phyloP scores from a whole-genome alignment of 1,140 invertebrate species.

The Parapsyche elsis region DNA sequence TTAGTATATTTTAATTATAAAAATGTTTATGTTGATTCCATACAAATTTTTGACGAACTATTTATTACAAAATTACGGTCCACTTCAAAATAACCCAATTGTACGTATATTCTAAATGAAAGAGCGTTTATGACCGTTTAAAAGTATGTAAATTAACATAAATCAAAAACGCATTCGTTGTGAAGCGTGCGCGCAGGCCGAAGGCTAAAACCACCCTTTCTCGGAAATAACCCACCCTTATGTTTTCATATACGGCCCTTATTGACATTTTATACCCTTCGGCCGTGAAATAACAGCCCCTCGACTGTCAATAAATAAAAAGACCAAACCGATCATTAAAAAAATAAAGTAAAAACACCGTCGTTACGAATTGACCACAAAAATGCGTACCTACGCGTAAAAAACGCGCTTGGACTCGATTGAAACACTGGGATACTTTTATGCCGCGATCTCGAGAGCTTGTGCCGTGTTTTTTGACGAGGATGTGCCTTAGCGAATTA shows the following conservation, averaged over 20 bases:
- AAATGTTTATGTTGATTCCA: too few species aligned
- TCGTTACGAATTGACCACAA: not conserved
- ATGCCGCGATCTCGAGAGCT: too few species aligned
- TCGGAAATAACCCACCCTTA: constrained; percentile 50
- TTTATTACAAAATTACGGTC: constrained; percentile 7
- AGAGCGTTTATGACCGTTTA: constrained; percentile 13
- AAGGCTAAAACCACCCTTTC: constrained; percentile 46
- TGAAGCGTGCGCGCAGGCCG: constrained; percentile 11
- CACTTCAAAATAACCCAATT: not conserved
- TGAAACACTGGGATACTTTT: too few species aligned
- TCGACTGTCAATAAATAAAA: constrained; percentile 55
- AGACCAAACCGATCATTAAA: constrained; percentile 17
- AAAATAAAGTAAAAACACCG: not conserved
- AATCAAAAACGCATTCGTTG: not conserved
- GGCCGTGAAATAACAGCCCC: constrained; percentile 49
- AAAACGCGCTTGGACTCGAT: too few species aligned
- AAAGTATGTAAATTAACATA: constrained; percentile 24
- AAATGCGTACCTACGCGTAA: constrained; percentile 13
- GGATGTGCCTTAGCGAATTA: not conserved
- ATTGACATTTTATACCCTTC: constrained; percentile 53
- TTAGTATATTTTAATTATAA: too few species aligned
- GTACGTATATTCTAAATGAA: not conserved
- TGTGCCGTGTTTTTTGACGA: too few species aligned
- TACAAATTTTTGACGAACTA: not conserved
- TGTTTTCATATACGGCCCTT: constrained; percentile 53